Evolutionary conservation across 2,797 vertebrate genomes (phyloP), one percentile per base, ranked within the genome.

Genomic region (Lophius americanus): DNA sequence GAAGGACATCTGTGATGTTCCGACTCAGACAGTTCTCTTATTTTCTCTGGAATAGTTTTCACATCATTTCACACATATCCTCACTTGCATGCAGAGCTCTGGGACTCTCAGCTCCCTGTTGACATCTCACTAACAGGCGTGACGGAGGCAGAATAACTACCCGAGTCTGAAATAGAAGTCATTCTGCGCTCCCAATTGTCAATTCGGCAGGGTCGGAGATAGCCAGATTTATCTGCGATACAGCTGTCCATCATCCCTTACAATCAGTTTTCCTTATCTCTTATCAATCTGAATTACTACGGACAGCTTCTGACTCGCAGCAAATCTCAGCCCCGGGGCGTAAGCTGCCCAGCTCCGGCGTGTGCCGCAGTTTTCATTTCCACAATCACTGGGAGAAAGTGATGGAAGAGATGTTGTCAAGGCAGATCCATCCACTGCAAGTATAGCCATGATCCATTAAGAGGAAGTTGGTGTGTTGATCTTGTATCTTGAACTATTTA

Each of bases 81-180:
- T 46, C 63, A 51, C 47, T 32, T 23, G 52, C 60, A 68, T 35
- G 32, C 9, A 1, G 54, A 75, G 77, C 58, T 4, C 75, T 10
- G 71, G 68, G 80, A 81, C 61, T 80, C 68, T 60, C 76, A 53
- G 72, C 79, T 83, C 84, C 73, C 76, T 78, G 84, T 68, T 89
- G 82, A 89, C 86, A 81, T 90, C 82, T 89, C 70, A 86, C 87
- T 90, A 90, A 93, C 87, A 90, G 49, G 86, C 81, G 76, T 92
- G 84, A 91, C 84, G 46, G 83, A 76, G 79, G 78, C 70, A 78
- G 84, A 88, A 90, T 88, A 84, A 89, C 86, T 82, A 83, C 74
- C 80, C 57, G 75, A 71, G 73, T 82, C 76, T 75, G 85, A 86
- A 87, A 91, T 78, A 76, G 82, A 91, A 89, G 78, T 74, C 43